Percentiles rank a stretch among this genome's conserved stretches.
These are phyloP conservation scores for Pseudorhiza aurosa DNA, from an alignment of 30 jellyfish, hydroid and myxozoan species.

Conservation along the genomic window DNA sequence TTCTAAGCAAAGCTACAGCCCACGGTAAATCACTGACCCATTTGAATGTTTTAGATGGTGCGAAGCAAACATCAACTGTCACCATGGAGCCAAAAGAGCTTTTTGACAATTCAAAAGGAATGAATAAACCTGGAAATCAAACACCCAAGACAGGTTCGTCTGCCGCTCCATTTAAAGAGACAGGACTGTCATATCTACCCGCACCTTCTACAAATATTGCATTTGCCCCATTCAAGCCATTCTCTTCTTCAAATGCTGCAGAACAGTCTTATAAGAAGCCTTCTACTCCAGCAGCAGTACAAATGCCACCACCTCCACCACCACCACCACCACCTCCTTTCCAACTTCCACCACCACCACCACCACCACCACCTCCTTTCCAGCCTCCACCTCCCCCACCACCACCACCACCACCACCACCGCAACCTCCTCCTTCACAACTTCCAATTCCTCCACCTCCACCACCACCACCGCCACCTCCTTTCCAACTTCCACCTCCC, in stretches of 20 bases:
- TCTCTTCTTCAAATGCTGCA: slow-evolving; percentile 16
- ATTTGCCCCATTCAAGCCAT: slow-evolving; percentile 39
- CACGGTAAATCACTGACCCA: slow-evolving; percentile 74
- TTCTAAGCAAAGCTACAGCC: slow-evolving; percentile 89
- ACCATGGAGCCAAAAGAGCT: slow-evolving; percentile 14
- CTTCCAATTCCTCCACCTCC: slow-evolving; percentile 58
- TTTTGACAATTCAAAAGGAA: slow-evolving; percentile 13
- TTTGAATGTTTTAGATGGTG: slow-evolving; percentile 46
- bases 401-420: slow-evolving; percentile 54
- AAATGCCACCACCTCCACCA: background rate
- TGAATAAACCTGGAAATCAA: slow-evolving; percentile 1
- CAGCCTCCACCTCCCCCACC: slow-evolving; percentile 47
- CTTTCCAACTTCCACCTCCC: slow-evolving; percentile 55
- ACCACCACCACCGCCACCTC: slow-evolving; percentile 57
- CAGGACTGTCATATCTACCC: slow-evolving; percentile 27
- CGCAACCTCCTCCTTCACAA: slow-evolving; percentile 51
- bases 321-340: slow-evolving; percentile 13
- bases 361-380: slow-evolving; percentile 1
- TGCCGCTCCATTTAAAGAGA: slow-evolving; percentile 35
- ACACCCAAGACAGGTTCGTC: slow-evolving; percentile 7
- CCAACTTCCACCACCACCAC: slow-evolving; percentile 33
- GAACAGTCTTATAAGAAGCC: slow-evolving; percentile 27
- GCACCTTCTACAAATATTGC: slow-evolving; percentile 20
- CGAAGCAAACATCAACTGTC: slow-evolving; percentile 52
- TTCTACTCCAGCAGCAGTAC: slow-evolving; percentile 6